Conservation (phyloP, 1,140 invertebrate genomes). For the Kradibia gibbosae region DNA sequence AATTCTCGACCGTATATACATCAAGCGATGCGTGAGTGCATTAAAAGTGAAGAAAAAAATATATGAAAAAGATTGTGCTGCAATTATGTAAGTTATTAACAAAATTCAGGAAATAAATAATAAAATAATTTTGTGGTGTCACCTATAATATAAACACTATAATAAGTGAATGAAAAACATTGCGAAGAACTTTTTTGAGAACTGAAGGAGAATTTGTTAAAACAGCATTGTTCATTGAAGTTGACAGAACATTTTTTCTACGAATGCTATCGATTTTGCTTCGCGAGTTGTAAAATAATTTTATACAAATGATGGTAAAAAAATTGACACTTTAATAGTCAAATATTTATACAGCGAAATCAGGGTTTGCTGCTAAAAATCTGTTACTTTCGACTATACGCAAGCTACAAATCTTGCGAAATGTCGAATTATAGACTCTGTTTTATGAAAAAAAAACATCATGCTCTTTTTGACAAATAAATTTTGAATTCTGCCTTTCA, state of each 20-base stretch:
- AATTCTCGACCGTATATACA: slow-evolving; percentile 39
- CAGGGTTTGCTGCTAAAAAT: neutral
- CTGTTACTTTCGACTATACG: slow-evolving; percentile 25
- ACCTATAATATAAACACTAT: slow-evolving; percentile 43
- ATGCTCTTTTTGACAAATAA: slow-evolving; percentile 50
- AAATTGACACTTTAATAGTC: slow-evolving; percentile 37
- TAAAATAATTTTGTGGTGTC: slow-evolving; percentile 31
- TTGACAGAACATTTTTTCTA: slow-evolving; percentile 19
- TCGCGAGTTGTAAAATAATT: slow-evolving; percentile 46
- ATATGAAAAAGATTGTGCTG: slow-evolving; percentile 1
- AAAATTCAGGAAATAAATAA: neutral
- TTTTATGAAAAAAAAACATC: slow-evolving; percentile 52
- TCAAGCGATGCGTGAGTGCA: slow-evolving; percentile 17
- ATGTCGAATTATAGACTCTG: slow-evolving; percentile 49
- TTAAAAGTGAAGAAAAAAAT: slow-evolving; percentile 19
- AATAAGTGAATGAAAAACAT: slow-evolving; percentile 1
- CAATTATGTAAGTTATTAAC: slow-evolving; percentile 15
- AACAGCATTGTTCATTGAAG: slow-evolving; percentile 20
- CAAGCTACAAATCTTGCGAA: slow-evolving; percentile 34
- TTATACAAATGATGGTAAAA: slow-evolving; percentile 44
- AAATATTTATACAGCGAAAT: slow-evolving; percentile 16
- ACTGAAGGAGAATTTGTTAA: slow-evolving; percentile 34
- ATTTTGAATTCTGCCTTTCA: neutral
- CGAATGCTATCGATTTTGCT: neutral
- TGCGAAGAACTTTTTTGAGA: neutral